Evolutionary conservation across 37 sponge, comb jelly and placozoan genomes (phyloP).

Genomic region (Mnemiopsis leidyi): DNA sequence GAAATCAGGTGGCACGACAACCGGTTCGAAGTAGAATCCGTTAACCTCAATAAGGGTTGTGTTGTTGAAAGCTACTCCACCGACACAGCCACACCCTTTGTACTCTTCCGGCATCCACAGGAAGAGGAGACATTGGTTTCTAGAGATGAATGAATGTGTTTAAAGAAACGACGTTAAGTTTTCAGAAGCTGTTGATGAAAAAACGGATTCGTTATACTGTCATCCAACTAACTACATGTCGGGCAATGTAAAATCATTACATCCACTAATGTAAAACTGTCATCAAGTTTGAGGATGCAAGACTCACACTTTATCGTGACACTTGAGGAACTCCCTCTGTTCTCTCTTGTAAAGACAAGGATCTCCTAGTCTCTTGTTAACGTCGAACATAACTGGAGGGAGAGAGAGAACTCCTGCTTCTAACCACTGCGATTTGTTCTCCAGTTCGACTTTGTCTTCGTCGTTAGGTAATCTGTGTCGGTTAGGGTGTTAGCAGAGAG

Average conservation of each 20-base stretch:
- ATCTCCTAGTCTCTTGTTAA: constrained; percentile 48
- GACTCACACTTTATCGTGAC: constrained; percentile 39
- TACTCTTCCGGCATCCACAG: constrained; percentile 61
- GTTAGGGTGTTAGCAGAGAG: no score
- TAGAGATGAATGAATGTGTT: background rate
- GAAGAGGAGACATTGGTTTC: constrained; percentile 61
- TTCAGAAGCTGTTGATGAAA: no score
- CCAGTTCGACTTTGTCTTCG: background rate
- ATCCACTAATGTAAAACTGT: no score
- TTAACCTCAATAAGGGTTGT: constrained; percentile 34
- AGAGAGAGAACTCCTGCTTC: constrained; percentile 11
- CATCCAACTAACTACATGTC: no score
- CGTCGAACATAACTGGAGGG: constrained; percentile 50
- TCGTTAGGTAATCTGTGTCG: constrained; percentile 22
- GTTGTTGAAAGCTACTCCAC: constrained; percentile 58
- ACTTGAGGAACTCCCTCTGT: constrained; percentile 50
- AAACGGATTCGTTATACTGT: no score
- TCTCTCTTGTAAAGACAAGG: constrained; percentile 17
- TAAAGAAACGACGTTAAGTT: no score
- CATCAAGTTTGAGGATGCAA: no score
- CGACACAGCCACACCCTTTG: constrained; percentile 64
- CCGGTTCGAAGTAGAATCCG: constrained; percentile 51
- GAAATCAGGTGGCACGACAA: constrained; percentile 46
- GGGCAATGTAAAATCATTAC: no score
- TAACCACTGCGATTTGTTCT: constrained; percentile 33